Percentiles rank a stretch among this genome's conserved stretches.
Conservation (phyloP, 1,140 invertebrate species). For the Rhynchophorus ferrugineus region DNA sequence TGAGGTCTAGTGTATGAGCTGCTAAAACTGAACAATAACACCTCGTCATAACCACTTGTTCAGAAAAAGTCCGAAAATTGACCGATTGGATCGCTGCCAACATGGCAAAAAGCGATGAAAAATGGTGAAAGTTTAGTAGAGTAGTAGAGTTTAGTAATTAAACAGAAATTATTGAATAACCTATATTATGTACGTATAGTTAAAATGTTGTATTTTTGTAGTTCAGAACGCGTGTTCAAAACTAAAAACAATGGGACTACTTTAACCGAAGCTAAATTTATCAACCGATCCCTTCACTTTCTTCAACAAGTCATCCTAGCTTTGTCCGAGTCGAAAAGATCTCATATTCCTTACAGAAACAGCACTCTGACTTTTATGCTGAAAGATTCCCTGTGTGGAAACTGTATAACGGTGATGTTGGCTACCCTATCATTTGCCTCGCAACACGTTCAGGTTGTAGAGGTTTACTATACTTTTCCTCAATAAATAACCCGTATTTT, state of each 20-base stretch:
- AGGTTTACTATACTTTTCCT: too few species aligned
- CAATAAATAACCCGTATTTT: not conserved
- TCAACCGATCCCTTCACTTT: constrained; percentile 61
- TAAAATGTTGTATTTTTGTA: constrained; percentile 28
- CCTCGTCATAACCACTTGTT: too few species aligned
- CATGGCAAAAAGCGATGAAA: too few species aligned
- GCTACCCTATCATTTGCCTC: constrained; percentile 52
- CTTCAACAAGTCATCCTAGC: constrained; percentile 62
- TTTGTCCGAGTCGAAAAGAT: constrained; percentile 49
- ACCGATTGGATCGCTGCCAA: too few species aligned
- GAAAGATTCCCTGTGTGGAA: constrained; percentile 57
- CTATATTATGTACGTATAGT: too few species aligned
- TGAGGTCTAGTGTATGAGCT: too few species aligned
- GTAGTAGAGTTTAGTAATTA: too few species aligned
- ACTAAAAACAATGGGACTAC: constrained; percentile 45
- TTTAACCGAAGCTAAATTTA: constrained; percentile 55
- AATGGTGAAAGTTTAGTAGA: too few species aligned
- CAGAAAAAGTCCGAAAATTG: too few species aligned
- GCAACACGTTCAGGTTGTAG: constrained; percentile 49
- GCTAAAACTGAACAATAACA: too few species aligned
- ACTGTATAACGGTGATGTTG: constrained; percentile 61
- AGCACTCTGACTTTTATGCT: constrained; percentile 58
- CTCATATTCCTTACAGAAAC: constrained; percentile 59
- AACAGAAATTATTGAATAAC: too few species aligned
- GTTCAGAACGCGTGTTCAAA: constrained; percentile 45